Base-by-base conservation (phyloP, 2,797 vertebrate genomes). In the Bucorvus abyssinicus region DNA sequence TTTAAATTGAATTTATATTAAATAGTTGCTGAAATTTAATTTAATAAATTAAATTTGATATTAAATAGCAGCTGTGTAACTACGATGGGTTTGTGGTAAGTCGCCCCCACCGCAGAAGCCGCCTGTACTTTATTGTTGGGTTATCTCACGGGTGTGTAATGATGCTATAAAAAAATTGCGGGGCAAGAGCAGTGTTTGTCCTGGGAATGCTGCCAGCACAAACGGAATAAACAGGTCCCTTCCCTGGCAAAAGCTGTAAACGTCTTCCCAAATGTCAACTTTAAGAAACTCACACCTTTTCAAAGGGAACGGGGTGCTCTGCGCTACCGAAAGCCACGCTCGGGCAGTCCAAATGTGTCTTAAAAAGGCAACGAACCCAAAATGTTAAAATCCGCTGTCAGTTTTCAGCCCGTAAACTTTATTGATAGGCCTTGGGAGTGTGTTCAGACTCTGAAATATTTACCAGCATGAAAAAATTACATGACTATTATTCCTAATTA, bases 401-500 rank as follows among this genome's bases (percentile, higher is more conserved):
- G 56, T 80, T 44, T 50, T 21, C 50, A 56, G 16, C 57, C 52
- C 4, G 52, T 76, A 57, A 82, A 5, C 21, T 32, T 32, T 12
- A 64, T 15, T 13, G 18, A 8, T 64, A 11, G 1, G 17, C 32
- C 12, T 14, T 38, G 44, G 69, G 12, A 17, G 11, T 10, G 6
- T 3, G 13, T 49, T 59, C 57, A 42, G 30, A 18, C 59, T 24
- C 45, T 34, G 30, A 27, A 45, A 14, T 47, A 27, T 59, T 84
- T 29, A 65, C 26, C 40, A 22, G n/a, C 14, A n/a, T 53, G 45
- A 59, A 38, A 38, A 55, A 24, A 36, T 40, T 0, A 13, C 14
- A 16, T 5, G 3, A 1, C 27, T 34, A 0, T 42, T 49, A 12
- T 1, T n/a, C 23, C 10, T 40, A 7, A 5, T 40, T 17, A 2